Evolutionary conservation across 2,797 vertebrate species (phyloP).

Genomic region (Poeciliopsis infans): DNA sequence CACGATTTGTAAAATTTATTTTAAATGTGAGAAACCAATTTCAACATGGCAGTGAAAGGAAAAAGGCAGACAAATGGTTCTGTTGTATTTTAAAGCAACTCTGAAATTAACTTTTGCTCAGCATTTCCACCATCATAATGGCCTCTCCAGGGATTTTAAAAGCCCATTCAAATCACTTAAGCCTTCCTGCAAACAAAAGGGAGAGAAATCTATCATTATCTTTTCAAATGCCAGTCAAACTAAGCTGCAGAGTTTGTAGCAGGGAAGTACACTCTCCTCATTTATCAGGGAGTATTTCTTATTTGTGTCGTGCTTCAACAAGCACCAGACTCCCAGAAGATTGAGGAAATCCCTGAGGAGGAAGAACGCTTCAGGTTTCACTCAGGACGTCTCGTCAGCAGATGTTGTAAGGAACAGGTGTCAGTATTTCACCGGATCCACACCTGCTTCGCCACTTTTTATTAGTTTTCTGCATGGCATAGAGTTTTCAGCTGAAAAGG

Average conservation of each 20-base stretch:
- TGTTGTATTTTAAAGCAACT: constrained; percentile 34
- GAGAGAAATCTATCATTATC: constrained; percentile 47
- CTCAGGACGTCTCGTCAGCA: constrained; percentile 33
- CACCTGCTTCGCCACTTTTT: constrained; percentile 26
- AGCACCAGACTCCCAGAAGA: constrained; percentile 17
- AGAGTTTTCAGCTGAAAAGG: background rate
- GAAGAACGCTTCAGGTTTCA: constrained; percentile 13
- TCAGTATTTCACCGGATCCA: constrained; percentile 40
- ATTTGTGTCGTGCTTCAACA: constrained; percentile 12
- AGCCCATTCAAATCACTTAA: constrained; percentile 47
- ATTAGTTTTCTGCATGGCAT: background rate
- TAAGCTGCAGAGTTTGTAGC: constrained; percentile 35
- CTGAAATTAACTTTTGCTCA: constrained; percentile 49
- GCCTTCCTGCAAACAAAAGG: constrained; percentile 52
- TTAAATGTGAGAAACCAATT: constrained; percentile 22
- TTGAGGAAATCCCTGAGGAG: constrained; percentile 26
- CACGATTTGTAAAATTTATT: constrained; percentile 22
- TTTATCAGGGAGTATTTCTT: constrained; percentile 24
- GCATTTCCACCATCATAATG: constrained; percentile 49
- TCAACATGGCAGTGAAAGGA: constrained; percentile 7
- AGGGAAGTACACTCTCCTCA: constrained; percentile 27
- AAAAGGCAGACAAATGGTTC: constrained; percentile 28
- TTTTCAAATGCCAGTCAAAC: constrained; percentile 34
- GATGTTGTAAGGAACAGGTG: constrained; percentile 33
- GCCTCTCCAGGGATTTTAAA: constrained; percentile 48